Base-by-base conservation (phyloP, 2,113 vertebrate genomes). In the Propithecus coquereli region DNA sequence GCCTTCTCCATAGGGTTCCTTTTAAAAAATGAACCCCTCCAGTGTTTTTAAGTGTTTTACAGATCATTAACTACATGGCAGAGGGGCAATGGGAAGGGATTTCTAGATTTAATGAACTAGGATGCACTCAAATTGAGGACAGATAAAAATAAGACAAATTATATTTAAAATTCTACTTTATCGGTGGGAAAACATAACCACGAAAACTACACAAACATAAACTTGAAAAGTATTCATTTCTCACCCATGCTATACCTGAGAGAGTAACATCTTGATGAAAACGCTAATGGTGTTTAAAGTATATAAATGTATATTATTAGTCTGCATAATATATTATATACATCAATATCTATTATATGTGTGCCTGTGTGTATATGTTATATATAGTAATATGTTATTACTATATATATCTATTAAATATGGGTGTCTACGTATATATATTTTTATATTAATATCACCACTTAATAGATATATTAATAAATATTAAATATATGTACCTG, bases 11-110 rank as follows among this genome's bases (percentile, higher is more conserved):
- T 88, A 70, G 92, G 95, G 79, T 40, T 94, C 63, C 86, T 97
- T 81, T 96, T 82, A 20, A 94, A 93, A 96, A 95, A 88, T 66
- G 59, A 96, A 54, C 90, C 96, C 95, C 96, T 95, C 81, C 68
- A 57, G 61, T 82, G 87, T 87, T 96, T 96, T 87, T 87, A 94
- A 97, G 93, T 95, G 91, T 94, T 97, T 96, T 68, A 94, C 94
- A 97, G 95, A 90, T 95, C 91, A 79, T 96, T 97, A 97, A 95
- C 77, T 68, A 73, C 77, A 88, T 92, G 95, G 86, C 93, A 97
- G 54, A 96, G 91, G 88, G 94, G 93, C 96, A 97, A 74, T 85
- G 93, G 92, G 93, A 93, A 93, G 61, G 81, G 77, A 70, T 85
- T 92, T 96, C 84, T 91, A 88, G 82, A 95, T 94, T 68, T 85